Base-by-base conservation (phyloP, 2,888 invertebrate species). In the Andrena praecox region DNA sequence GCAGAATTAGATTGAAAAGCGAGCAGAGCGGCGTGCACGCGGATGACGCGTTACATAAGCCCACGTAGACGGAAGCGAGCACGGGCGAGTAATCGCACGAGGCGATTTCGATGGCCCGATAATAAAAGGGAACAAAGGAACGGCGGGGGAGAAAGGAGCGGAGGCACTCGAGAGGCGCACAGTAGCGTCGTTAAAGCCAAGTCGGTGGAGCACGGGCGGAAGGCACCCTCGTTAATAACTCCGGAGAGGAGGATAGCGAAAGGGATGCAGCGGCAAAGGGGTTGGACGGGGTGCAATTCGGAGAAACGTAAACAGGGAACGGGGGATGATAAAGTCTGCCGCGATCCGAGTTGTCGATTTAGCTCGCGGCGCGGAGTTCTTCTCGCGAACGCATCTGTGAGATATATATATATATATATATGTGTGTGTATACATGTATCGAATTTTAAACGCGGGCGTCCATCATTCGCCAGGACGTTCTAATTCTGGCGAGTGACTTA, bases 401-500 rank as follows among this genome's bases (percentile, higher is more conserved):
- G 7, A 3, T 20, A n/a, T 20, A 52, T n/a, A 3, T 20, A n/a
- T 20, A 52, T 3, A 27, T n/a, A 3, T 20, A n/a, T 20, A 52
- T 3, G 10, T 24, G 2, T 27, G 24, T 16, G 33, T 42, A 24
- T 54, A 50, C 42, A 24, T 27, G 42, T n/a, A 54, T 67, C 75
- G 66, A 73, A 77, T 70, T 77, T 77, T 24, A 77, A 77, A 77
- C 71, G 50, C 74, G 33, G 48, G 76, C 81, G 82, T 90, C 82
- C 81, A 88, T 88, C 89, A 83, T 85, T 68, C 77, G 79, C 76
- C 70, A 66, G 77, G 63, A 80, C 75, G 84, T 85, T 91, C 91
- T 91, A 92, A 92, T 91, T 92, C 89, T 85, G 88, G 90, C 89
- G 87, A 90, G 84, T 91, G 91, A 91, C 91, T 91, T 90, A 90